phyloP scores from a whole-genome alignment of 2,797 vertebrate species.

The Cuculus canorus region DNA sequence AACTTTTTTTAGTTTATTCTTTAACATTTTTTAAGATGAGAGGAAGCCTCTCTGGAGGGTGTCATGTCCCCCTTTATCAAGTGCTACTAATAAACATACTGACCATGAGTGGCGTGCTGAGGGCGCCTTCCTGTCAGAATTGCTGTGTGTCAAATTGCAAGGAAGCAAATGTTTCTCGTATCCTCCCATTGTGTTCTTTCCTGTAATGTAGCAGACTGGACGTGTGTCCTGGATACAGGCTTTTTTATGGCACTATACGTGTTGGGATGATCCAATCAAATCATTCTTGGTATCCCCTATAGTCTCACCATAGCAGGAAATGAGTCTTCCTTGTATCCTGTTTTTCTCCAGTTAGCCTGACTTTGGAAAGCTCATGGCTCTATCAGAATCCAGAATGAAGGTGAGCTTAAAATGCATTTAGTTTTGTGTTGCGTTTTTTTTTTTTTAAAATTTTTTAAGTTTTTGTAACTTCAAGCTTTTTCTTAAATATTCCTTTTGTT shows the following conservation, averaged over 20 bases:
- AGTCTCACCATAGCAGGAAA: conserved; percentile 70
- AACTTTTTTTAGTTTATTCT: neutral
- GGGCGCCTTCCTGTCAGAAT: conserved; percentile 19
- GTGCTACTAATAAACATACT: neutral
- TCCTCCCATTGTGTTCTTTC: conserved; percentile 70
- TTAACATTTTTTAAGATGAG: neutral
- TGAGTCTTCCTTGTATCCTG: conserved; percentile 61
- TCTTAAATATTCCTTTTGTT: neutral
- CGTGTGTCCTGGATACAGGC: conserved; percentile 41
- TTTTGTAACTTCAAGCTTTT: neutral
- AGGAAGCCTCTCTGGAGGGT: neutral
- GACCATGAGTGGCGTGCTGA: neutral
- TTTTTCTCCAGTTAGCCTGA: conserved; percentile 61
- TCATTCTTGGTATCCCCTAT: conserved; percentile 13
- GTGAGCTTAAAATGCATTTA: conserved; percentile 66
- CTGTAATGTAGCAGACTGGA: conserved; percentile 39
- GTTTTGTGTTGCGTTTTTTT: neutral
- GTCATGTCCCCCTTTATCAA: neutral
- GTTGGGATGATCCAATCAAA: conserved; percentile 53
- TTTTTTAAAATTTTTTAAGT: neutral
- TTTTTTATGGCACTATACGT: neutral
- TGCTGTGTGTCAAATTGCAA: neutral
- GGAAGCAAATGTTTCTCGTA: conserved; percentile 29
- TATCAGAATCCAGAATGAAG: conserved; percentile 74
- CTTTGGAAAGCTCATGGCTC: conserved; percentile 6